Evolutionary conservation across 2,888 invertebrate genomes (phyloP).

Genomic region (Trachelus iudaicus): DNA sequence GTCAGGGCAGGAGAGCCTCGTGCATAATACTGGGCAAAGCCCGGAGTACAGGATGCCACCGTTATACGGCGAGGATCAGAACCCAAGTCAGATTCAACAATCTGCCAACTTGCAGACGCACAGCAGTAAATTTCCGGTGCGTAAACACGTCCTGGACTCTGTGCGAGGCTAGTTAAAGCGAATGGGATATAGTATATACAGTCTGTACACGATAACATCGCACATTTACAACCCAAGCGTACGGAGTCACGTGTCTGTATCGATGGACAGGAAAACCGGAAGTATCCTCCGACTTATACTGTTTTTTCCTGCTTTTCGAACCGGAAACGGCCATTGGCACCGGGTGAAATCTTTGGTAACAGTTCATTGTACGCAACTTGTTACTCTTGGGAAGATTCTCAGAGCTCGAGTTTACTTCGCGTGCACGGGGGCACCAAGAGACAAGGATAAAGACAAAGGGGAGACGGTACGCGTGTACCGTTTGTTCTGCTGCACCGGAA

Average conservation of each 20-base stretch:
- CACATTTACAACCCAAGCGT: neutral
- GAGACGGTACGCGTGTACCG: conserved; percentile 51
- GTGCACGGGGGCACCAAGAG: conserved; percentile 19
- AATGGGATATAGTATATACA: neutral
- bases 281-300: neutral
- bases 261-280: neutral
- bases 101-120: conserved; percentile 75
- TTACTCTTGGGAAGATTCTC: conserved; percentile 62
- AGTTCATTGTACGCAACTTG: conserved; percentile 50
- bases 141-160: neutral
- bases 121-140: conserved; percentile 82
- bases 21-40: conserved; percentile 53
- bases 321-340: conserved; percentile 1
- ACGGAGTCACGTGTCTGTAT: too few species aligned
- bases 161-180: neutral
- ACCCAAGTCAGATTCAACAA: conserved; percentile 65
- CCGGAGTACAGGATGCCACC: conserved; percentile 62
- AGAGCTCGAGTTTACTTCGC: conserved; percentile 36
- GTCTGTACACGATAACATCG: neutral
- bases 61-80: conserved; percentile 63
- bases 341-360: conserved; percentile 39
- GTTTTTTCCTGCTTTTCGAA: neutral
- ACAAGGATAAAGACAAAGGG: conserved; percentile 41
- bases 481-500: conserved; percentile 50
- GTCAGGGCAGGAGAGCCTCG: conserved; percentile 64